Evolutionary conservation across 2,888 invertebrate species (phyloP).

Genomic region (Ophion ellenae): DNA sequence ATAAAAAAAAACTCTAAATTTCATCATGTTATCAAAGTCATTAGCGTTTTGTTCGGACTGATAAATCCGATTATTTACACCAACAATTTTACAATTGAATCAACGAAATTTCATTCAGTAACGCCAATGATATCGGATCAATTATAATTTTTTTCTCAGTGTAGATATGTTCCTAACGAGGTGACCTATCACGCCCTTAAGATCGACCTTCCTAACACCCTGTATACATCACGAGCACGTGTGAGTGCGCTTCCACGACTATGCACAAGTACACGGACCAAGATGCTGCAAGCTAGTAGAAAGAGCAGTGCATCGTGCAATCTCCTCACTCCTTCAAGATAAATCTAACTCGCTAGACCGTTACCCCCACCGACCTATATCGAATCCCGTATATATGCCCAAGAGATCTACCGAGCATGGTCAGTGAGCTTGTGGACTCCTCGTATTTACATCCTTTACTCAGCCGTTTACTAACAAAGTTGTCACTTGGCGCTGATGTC

Average conservation of each 20-base stretch:
- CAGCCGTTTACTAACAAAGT: constrained; percentile 11
- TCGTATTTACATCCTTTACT: constrained; percentile 43
- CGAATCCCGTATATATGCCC: constrained; percentile 81
- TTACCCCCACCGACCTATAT: constrained; percentile 83
- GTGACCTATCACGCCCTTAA: no score
- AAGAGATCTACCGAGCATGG: constrained; percentile 78
- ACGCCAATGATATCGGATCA: no score
- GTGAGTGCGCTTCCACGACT: background rate
- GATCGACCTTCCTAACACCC: no score
- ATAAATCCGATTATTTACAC: no score
- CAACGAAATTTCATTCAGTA: no score
- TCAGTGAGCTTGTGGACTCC: constrained; percentile 66
- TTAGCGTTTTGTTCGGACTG: no score
- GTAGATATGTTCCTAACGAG: background rate
- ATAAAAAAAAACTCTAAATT: no score
- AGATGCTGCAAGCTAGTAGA: constrained; percentile 40
- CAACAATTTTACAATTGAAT: no score
- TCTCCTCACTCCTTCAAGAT: constrained; percentile 66
- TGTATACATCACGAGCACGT: background rate
- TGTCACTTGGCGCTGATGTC: background rate
- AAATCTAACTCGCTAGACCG: constrained; percentile 73
- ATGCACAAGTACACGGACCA: constrained; percentile 11
- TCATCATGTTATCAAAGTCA: no score
- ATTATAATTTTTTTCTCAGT: no score
- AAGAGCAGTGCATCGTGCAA: constrained; percentile 61